Evolutionary conservation across 2,797 vertebrate genomes (phyloP).

Genomic region (Mionectes olivaceus): DNA sequence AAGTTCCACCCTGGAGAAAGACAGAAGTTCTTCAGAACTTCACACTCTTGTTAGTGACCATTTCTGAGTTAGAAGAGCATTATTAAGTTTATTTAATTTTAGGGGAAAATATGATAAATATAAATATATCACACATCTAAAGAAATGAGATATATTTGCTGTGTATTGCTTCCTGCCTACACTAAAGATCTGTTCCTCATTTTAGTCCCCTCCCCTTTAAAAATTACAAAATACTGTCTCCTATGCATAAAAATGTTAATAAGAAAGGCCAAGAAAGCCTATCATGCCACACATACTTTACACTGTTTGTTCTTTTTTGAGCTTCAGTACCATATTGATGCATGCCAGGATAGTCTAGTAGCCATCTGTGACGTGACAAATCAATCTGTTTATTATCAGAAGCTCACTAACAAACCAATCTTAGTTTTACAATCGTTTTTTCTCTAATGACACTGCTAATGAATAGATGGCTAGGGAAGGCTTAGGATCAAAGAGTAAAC

Average conservation of each 20-base stretch:
- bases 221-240: not conserved
- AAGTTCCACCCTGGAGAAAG: not conserved
- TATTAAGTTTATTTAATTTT: not conserved
- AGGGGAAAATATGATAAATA: not conserved
- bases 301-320: slow-evolving; percentile 20
- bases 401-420: slow-evolving; percentile 12
- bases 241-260: not conserved
- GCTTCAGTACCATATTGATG: not conserved
- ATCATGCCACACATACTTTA: not conserved
- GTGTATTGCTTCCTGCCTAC: slow-evolving; percentile 64
- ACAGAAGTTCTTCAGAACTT: not conserved
- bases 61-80: not conserved
- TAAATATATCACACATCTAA: not conserved
- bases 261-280: not conserved
- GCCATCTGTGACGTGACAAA: fast-evolving
- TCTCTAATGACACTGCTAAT: slow-evolving; percentile 7
- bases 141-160: slow-evolving; percentile 29
- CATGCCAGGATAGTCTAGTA: not conserved
- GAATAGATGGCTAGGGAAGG: slow-evolving; percentile 9
- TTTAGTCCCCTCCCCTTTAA: slow-evolving; percentile 48
- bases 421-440: slow-evolving; percentile 47
- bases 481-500: slow-evolving; percentile 40
- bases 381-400: not conserved
- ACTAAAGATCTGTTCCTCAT: slow-evolving; percentile 51
- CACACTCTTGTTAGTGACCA: not conserved